Base-by-base conservation (phyloP, 2,797 vertebrate genomes). In the Labeo calbasu region DNA sequence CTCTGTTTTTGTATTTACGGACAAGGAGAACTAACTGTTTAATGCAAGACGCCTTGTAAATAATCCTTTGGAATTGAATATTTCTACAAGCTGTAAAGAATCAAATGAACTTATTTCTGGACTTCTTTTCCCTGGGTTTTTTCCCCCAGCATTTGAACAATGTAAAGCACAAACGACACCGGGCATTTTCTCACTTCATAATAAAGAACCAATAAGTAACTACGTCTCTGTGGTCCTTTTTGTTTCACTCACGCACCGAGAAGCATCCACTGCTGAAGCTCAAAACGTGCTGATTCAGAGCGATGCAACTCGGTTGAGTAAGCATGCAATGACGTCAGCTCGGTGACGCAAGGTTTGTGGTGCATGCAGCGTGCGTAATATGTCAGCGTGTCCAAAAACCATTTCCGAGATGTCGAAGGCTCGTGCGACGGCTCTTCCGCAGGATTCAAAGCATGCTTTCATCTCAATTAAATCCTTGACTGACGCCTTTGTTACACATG, bases 111-210 rank as follows among this genome's bases (percentile, higher is more conserved):
- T 89, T 91, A 89, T 91, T 90, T 91, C 89, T 89, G 86, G 88
- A 90, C 85, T 85, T 87, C 69, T 76, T 77, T 85, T 81, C 69
- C 81, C 85, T 86, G 86, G 87, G 86, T 80, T 85, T 91, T 92
- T 88, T 75, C 91, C 88, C 91, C 91, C 91, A 91, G 88, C 85
- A 90, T 91, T 92, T 91, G 90, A 92, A 91, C 89, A 87, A 94
- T 96, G 95, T 95, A 96, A 96, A 96, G 95, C 95, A 96, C 95
- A 96, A 83, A 94, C 88, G 91, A 94, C 93, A 94, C 93, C 90
- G 92, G 93, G 92, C 92, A 94, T 94, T 95, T 93, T 92, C 93
- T 95, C 93, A 95, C 95, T 96, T 95, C 92, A 91, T 95, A 96
- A 95, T 95, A 95, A 96, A 95, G 92, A 91, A 89, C 86, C 21